phyloP scores from a whole-genome alignment of 2,888 invertebrate genomes.

The Pycnomerus fuliginosus region DNA sequence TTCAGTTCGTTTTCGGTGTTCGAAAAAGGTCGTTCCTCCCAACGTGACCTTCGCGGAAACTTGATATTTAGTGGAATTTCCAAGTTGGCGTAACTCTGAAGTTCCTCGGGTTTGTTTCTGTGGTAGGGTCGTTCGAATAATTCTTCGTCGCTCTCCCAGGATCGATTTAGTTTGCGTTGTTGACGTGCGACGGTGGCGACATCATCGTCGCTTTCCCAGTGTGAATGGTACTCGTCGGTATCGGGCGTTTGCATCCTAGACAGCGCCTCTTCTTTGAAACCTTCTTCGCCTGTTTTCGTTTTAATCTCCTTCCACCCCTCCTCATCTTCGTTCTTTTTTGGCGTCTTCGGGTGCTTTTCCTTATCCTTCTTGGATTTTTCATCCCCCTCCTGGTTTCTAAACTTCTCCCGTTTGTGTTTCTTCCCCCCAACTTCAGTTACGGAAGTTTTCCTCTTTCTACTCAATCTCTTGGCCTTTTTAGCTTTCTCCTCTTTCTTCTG shows the following conservation, averaged over 20 bases:
- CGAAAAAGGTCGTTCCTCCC: constrained; percentile 16
- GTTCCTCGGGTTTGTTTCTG: constrained; percentile 1
- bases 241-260: too few relatives aligned
- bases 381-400: neutral
- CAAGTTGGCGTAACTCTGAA: constrained; percentile 16
- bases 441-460: constrained; percentile 10
- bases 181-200: constrained; percentile 16
- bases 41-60: constrained; percentile 25
- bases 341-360: neutral
- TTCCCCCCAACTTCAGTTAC: neutral
- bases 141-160: constrained; percentile 45
- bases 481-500: constrained; percentile 4
- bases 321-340: too few relatives aligned
- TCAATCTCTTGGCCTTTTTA: constrained; percentile 11
- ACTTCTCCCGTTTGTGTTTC: neutral
- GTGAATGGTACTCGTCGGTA: constrained; percentile 34
- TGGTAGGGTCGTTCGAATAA: constrained; percentile 24
- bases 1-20: constrained; percentile 27
- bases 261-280: constrained; percentile 11
- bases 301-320: too few relatives aligned
- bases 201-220: constrained; percentile 35
- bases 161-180: constrained; percentile 29
- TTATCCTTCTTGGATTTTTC: neutral
- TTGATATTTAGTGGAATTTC: constrained; percentile 40
- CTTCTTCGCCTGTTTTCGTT: neutral